Base-by-base conservation (phyloP, 2,797 vertebrate species). In the Echiichthys vipera region DNA sequence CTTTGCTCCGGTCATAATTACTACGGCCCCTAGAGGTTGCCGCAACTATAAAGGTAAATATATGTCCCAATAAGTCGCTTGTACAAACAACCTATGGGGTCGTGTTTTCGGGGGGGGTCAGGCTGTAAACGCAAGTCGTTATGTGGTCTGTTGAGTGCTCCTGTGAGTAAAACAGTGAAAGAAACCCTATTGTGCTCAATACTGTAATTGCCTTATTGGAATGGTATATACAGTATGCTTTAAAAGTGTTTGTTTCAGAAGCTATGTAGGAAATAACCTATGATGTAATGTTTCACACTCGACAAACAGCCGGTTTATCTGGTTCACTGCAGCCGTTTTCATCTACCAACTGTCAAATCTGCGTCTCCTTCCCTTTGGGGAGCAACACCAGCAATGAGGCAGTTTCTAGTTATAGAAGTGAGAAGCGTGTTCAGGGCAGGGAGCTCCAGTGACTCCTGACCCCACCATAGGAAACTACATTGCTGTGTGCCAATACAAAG, bases 271-370 rank as follows among this genome's bases (percentile, higher is more conserved):
- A 65, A 61, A 42, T 14, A 42, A 55, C 13, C 43, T 20, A 29
- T 51, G 42, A 39, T 56, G 22, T 51, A 42, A 63, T 47, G 24
- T n/a, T 67, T 43, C n/a, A 46, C 6, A 14, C 71, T 65, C 29
- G 30, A 30, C 25, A 39, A 65, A 11, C 20, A 58, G 30, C n/a
- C 43, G 30, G 51, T 77, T 79, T 64, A 77, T 69, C 42, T 62
- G 59, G 69, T 78, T 84, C 51, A 66, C 71, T 72, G 78, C 78
- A 71, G 74, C 70, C 55, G 74, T 59, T 77, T 64, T n/a, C n/a
- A n/a, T n/a, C n/a, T 46, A 18, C 77, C 53, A 30, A n/a, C 75
- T 14, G 5, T 77, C 65, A 46, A 71, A 71, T 69, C 65, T 63
- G 57, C 59, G 45, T 65, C 51, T 67, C 25, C 57, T 67, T 55